Percentiles rank a stretch among this genome's conserved stretches.
These are phyloP conservation scores for Merluccius polli DNA, from an alignment of 2,797 vertebrate genomes.

Conservation along the genomic window DNA sequence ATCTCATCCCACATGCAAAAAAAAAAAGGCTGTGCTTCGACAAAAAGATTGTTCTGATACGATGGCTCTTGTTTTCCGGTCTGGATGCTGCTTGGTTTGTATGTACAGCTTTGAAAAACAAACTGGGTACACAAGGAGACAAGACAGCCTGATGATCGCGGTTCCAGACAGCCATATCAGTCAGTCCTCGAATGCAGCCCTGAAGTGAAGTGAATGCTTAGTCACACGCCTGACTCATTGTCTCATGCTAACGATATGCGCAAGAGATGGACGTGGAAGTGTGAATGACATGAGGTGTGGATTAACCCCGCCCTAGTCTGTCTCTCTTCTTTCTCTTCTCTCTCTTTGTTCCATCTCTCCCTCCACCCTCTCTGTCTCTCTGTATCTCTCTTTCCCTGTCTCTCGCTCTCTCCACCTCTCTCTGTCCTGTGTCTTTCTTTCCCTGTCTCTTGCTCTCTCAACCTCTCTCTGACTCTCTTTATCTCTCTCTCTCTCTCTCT, in stretches of 20 bases:
- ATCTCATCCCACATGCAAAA: constrained; percentile 12
- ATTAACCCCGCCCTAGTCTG: neutral
- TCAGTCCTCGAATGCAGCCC: constrained; percentile 55
- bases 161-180: constrained; percentile 30
- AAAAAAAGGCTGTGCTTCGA: neutral
- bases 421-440: neutral
- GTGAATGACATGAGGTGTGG: neutral
- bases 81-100: constrained; percentile 2
- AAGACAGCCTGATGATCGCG: constrained; percentile 7
- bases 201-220: constrained; percentile 28
- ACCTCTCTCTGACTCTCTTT: no score
- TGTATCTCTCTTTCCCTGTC: no score
- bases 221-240: neutral
- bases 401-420: no score
- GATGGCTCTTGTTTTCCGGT: neutral
- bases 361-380: no score
- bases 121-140: constrained; percentile 23
- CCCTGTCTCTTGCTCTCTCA: neutral
- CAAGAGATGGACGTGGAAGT: neutral
- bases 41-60: neutral
- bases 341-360: no score
- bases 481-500: neutral
- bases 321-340: neutral
- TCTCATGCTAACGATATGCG: neutral
- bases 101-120: constrained; percentile 18